A percentile compares a stretch with the other conserved stretches of the same genome.
Conservation (phyloP, 2,888 invertebrate genomes). For the Ecdyonurus torrentis region DNA sequence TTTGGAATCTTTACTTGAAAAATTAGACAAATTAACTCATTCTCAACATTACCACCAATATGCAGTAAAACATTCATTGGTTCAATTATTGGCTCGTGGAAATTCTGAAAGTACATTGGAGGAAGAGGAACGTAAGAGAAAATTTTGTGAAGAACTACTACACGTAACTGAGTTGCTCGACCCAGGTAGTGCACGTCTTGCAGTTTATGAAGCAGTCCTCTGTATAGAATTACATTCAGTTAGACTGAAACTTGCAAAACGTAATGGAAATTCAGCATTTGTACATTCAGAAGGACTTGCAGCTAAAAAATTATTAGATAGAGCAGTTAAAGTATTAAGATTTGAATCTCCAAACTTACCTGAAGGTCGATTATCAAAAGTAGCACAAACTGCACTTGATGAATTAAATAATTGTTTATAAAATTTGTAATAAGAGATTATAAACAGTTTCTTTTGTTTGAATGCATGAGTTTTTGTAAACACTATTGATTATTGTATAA, state of each 20-base stretch:
- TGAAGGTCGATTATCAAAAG: conserved; percentile 22
- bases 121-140: conserved; percentile 39
- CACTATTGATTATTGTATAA: too few species aligned
- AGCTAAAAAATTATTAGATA: conserved; percentile 19
- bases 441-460: too few species aligned
- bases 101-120: conserved; percentile 28
- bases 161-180: conserved; percentile 22
- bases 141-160: conserved; percentile 23
- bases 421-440: background rate
- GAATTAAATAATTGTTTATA: background rate
- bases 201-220: conserved; percentile 61
- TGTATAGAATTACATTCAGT: conserved; percentile 43
- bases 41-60: conserved; percentile 72
- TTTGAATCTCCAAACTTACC: conserved; percentile 24
- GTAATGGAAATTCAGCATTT: conserved; percentile 14
- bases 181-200: conserved; percentile 28
- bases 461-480: too few species aligned
- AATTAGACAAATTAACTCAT: conserved; percentile 58
- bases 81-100: conserved; percentile 44
- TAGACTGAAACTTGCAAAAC: conserved; percentile 18
- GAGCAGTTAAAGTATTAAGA: conserved; percentile 22
- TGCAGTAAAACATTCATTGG: conserved; percentile 60
- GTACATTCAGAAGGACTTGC: conserved; percentile 14
- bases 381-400: conserved; percentile 13
- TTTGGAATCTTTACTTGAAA: conserved; percentile 46